Conservation (phyloP, 1,140 invertebrate species). For the Eupeodes corollae region DNA sequence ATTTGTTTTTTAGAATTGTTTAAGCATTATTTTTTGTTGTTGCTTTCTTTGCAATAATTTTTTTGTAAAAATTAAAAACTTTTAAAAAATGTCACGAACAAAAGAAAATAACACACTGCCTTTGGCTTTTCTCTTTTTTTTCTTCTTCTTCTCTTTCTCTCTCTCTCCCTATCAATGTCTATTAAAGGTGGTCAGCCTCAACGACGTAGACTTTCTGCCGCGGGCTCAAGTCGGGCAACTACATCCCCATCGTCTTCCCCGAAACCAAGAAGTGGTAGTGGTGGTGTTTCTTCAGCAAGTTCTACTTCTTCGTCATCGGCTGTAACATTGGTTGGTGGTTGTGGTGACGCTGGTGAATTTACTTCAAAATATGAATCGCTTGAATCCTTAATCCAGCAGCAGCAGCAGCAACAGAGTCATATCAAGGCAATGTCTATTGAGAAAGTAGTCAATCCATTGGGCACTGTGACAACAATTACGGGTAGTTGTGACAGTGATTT, state of each 20-base stretch:
- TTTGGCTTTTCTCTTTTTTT: conserved; percentile 35
- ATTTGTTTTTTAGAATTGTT: background rate
- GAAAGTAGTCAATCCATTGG: conserved; percentile 58
- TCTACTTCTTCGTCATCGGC: background rate
- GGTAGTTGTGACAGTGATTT: conserved; percentile 42
- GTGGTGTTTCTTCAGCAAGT: background rate
- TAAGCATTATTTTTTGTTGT: background rate
- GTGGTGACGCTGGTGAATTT: background rate
- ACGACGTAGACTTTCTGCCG: conserved; percentile 4
- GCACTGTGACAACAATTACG: conserved; percentile 47
- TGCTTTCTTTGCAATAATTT: background rate
- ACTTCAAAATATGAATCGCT: conserved; percentile 3
- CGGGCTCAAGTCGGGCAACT: conserved; percentile 13
- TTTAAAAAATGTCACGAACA: background rate
- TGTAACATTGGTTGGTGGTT: background rate
- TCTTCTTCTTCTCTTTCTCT: conserved; percentile 26
- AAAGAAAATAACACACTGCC: conserved; percentile 15
- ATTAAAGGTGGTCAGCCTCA: conserved; percentile 8
- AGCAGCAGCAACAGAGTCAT: background rate
- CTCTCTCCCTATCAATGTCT: conserved; percentile 6
- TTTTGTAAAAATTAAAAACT: background rate
- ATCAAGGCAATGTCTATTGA: conserved; percentile 15
- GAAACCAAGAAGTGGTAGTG: too few species aligned
- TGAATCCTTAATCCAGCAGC: background rate
- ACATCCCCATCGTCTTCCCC: too few species aligned